Evolutionary conservation across 2,888 invertebrate species (phyloP).

Genomic region (Sesia apiformis): DNA sequence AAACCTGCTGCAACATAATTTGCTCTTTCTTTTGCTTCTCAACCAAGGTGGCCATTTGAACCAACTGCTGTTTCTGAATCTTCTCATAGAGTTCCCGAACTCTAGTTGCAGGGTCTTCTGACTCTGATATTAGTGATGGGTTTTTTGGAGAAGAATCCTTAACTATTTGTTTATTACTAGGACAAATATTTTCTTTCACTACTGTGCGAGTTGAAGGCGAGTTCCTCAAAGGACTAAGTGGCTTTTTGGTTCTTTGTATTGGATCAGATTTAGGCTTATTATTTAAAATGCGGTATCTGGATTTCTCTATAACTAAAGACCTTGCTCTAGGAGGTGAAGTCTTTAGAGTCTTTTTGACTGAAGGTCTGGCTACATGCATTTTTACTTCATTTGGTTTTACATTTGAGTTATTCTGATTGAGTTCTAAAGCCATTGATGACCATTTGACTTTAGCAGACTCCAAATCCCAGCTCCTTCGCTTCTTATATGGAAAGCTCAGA

Average conservation of each 20-base stretch:
- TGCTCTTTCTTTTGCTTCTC: slow-evolving; percentile 79
- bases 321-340: slow-evolving; percentile 16
- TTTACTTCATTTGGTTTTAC: slow-evolving; percentile 11
- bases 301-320: slow-evolving; percentile 24
- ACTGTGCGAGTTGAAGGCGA: slow-evolving; percentile 16
- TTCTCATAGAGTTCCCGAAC: slow-evolving; percentile 61
- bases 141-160: slow-evolving; percentile 2
- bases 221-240: slow-evolving; percentile 26
- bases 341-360: slow-evolving; percentile 6
- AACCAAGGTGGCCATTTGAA: slow-evolving; percentile 76
- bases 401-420: slow-evolving; percentile 28
- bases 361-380: slow-evolving; percentile 1
- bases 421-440: slow-evolving; percentile 64
- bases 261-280: slow-evolving; percentile 40
- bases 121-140: slow-evolving; percentile 21
- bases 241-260: slow-evolving; percentile 22
- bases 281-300: slow-evolving; percentile 17
- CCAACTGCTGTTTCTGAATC: slow-evolving; percentile 78
- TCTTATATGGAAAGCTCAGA: slow-evolving; percentile 37
- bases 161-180: neutral
- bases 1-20: slow-evolving; percentile 74
- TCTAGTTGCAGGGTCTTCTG: slow-evolving; percentile 46
- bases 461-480: slow-evolving; percentile 63
- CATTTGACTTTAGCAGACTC: slow-evolving; percentile 65
- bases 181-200: slow-evolving; percentile 15